Evolutionary conservation across 2,888 invertebrate genomes (phyloP), one percentile per base, ranked within the genome.

Genomic region (Cataglyphis livida): DNA sequence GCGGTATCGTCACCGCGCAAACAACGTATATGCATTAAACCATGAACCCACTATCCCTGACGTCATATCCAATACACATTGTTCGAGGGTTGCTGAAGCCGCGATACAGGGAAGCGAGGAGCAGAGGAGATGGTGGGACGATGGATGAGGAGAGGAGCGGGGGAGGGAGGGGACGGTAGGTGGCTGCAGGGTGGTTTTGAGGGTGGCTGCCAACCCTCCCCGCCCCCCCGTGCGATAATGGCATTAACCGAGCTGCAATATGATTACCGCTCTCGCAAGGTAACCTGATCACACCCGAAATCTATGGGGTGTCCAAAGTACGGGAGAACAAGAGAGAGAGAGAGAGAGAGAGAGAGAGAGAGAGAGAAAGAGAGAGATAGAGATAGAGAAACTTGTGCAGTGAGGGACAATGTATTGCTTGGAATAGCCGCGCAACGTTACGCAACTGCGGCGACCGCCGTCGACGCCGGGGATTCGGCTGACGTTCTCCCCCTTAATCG

Each of bases 231-330:
- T 92, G 93, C 92, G 93, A 93, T 94, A 94, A 94, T 94, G 93
- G 93, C 93, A 94, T 94, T 94, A 94, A 93, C 94, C 92, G 91
- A 93, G 92, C 93, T 93, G 93, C 94, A 94, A 94, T 94, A 93
- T 93, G 94, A 94, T 94, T 94, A 94, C 93, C 92, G 93, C 91
- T 93, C 92, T 92, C 92, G 92, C 91, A 93, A 93, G 94, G 94
- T 94, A 94, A 94, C 94, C 92, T 92, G 94, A 94, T 94, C 94
- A 94, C 91, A 92, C 91, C 92, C 93, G 89, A 93, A 94, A 94
- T 93, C 92, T 92, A 93, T 90, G 91, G 91, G 90, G 92, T 88
- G 89, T 87, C 86, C 86, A 76, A 81, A 87, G 81, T 76, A 73
- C 81, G 81, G 64, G 28, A 61, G 61, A 44, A 57, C 57, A 48